A percentile compares a stretch with the other conserved stretches of the same genome.
phyloP scores from a whole-genome alignment of 37 sponge, comb jelly and placozoan genomes.

The Spongia lamella region DNA sequence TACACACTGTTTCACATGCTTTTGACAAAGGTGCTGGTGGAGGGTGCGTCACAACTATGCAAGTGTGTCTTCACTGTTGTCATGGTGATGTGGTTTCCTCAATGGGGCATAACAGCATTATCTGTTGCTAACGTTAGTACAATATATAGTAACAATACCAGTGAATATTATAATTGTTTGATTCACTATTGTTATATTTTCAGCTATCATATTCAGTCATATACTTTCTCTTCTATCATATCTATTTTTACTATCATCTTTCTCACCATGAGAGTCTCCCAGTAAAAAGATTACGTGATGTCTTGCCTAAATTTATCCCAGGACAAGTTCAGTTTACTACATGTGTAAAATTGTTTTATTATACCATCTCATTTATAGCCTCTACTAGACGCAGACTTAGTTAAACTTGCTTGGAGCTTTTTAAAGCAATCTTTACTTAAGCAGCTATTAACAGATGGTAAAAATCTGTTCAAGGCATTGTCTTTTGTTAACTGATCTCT shows the following conservation, averaged over 20 bases:
- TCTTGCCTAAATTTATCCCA: slow-evolving; percentile 37
- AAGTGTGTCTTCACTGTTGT: slow-evolving; percentile 44
- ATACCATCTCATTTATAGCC: neutral
- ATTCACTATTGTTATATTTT: no score
- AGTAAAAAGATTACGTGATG: slow-evolving; percentile 23
- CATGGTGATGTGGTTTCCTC: slow-evolving; percentile 37
- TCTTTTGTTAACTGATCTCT: neutral
- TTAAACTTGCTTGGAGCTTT: slow-evolving; percentile 72
- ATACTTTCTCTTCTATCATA: slow-evolving; percentile 61
- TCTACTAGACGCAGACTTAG: slow-evolving; percentile 14
- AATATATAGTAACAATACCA: neutral
- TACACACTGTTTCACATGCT: neutral
- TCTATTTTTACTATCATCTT: slow-evolving; percentile 47
- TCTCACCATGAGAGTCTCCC: slow-evolving; percentile 34
- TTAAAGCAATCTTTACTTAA: slow-evolving; percentile 89
- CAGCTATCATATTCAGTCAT: slow-evolving; percentile 66
- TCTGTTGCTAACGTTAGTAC: slow-evolving; percentile 50
- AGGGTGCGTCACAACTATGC: slow-evolving; percentile 61
- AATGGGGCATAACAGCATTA: slow-evolving; percentile 62
- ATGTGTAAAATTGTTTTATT: neutral
- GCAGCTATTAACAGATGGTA: slow-evolving; percentile 90
- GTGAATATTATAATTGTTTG: no score
- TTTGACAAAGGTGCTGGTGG: slow-evolving; percentile 56
- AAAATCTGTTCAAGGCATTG: neutral
- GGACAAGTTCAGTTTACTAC: neutral